A percentile compares a stretch with the other conserved stretches of the same genome.
Evolutionary conservation across 2,113 vertebrate species (phyloP).

Genomic region (Planiliza haematocheilus): DNA sequence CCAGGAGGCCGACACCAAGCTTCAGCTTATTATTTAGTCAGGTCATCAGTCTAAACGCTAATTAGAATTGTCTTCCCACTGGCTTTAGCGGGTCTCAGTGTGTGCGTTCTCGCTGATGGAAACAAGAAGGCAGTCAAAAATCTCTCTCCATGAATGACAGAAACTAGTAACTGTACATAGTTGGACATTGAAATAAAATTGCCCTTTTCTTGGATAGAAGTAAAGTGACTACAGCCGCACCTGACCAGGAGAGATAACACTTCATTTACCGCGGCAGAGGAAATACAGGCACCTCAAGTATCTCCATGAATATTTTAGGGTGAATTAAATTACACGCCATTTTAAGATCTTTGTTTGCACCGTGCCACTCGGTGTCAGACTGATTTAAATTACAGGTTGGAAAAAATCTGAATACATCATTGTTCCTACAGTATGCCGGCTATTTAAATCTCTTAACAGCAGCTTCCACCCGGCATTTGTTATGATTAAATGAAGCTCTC

Average conservation of each 20-base stretch:
- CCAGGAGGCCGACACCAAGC: conserved; percentile 40
- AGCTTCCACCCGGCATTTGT: not conserved
- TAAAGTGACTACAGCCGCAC: conserved; percentile 24
- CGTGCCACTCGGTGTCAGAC: not conserved
- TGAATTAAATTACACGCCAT: conserved; percentile 4
- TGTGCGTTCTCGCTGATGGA: not conserved
- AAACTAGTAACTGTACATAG: conserved; percentile 46
- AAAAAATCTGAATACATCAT: not conserved
- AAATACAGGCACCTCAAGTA: conserved; percentile 19
- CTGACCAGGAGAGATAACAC: conserved; percentile 61
- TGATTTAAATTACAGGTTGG: not conserved
- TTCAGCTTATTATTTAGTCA: conserved; percentile 65
- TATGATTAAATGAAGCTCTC: not conserved
- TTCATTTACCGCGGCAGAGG: conserved; percentile 33
- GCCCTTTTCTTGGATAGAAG: conserved; percentile 21
- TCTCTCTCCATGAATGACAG: conserved; percentile 17
- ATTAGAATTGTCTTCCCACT: conserved; percentile 57
- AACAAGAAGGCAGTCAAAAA: conserved; percentile 1
- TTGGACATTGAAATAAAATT: conserved; percentile 51
- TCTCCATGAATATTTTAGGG: conserved; percentile 1
- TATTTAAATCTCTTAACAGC: not conserved
- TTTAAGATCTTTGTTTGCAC: conserved; percentile 24
- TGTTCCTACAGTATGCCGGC: not conserved
- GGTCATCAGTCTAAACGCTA: conserved; percentile 61
- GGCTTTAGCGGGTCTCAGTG: conserved; percentile 3